Evolutionary conservation across 2,797 vertebrate species (phyloP), one percentile per base, ranked within the genome.

Genomic region (Gallinago solitaria): DNA sequence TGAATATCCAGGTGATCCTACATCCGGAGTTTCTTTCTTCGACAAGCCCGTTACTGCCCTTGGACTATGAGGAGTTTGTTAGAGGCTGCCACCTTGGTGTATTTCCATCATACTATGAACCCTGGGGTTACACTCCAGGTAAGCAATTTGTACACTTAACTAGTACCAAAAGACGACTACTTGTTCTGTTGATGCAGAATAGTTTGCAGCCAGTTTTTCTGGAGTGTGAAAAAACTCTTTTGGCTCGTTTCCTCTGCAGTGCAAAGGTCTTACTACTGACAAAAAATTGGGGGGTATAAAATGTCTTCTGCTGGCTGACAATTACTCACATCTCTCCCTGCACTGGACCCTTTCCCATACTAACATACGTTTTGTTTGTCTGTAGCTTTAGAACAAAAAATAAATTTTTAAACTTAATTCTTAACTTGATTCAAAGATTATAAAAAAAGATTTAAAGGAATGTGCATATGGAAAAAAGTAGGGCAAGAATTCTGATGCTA

Each of bases 101-200:
- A 12, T 99, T 99, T 87, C 99, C 99, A 5, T 99, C 99, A 19
- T 99, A 99, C 96, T 99, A 99, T 85, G 99, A 99, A 48, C 99
- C 99, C 7, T 99, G 99, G 99, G 99, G 99, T 64, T 99, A 99
- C 96, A 99, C 99, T 76, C 99, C 99, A 95, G 99, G 99, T 99
- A 98, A 83, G 97, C 61, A 83, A 69, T 74, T 27, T 56, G 12
- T 35, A 60, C 17, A 32, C 1, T 57, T 67, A 11, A 28, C 9
- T 16, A 15, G 8, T 12, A 5, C 60, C 27, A 16, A 39, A 48
- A 91, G 32, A 56, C 59, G 48, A 68, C 30, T 63, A 53, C 24
- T 9, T 32, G 5, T 73, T 63, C 67, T 79, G 27, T 83, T 75
- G 27, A 35, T 43, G 51, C 41, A 63, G 70, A 63, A 84, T 71